Conservation (phyloP, 2,888 invertebrate genomes). For the Carcina quercana region DNA sequence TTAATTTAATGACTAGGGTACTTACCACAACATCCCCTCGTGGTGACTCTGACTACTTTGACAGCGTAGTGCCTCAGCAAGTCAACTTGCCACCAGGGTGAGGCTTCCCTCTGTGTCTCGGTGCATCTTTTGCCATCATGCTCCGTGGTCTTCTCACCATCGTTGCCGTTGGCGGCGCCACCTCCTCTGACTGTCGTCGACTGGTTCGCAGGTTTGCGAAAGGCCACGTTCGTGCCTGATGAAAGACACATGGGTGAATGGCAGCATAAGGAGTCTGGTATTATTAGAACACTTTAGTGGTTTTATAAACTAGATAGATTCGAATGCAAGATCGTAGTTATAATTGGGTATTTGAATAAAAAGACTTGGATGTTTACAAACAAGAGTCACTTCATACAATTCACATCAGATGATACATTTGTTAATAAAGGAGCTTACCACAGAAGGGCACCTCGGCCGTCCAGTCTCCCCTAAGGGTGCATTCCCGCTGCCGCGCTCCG, state of each 20-base stretch:
- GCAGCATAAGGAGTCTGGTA: too few relatives aligned
- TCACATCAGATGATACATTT: too few relatives aligned
- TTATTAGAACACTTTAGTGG: too few relatives aligned
- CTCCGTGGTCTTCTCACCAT: slow-evolving; percentile 87
- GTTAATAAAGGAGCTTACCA: too few relatives aligned
- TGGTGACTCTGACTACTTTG: slow-evolving; percentile 89
- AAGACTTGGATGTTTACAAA: too few relatives aligned
- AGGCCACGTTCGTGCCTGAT: slow-evolving; percentile 88
- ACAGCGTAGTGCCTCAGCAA: slow-evolving; percentile 88
- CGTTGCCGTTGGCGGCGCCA: slow-evolving; percentile 88
- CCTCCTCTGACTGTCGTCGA: slow-evolving; percentile 92
- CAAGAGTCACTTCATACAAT: too few relatives aligned
- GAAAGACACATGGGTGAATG: not conserved
- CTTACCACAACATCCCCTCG: slow-evolving; percentile 85
- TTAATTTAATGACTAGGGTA: too few relatives aligned
- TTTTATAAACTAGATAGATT: too few relatives aligned
- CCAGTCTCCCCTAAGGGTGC: slow-evolving; percentile 84
- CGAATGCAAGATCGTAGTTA: too few relatives aligned
- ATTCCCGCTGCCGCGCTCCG: slow-evolving; percentile 81
- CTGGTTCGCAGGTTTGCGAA: slow-evolving; percentile 91
- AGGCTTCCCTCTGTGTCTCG: slow-evolving; percentile 91
- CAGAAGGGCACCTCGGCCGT: slow-evolving; percentile 88
- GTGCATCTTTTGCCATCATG: slow-evolving; percentile 92
- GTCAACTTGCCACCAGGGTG: slow-evolving; percentile 96
- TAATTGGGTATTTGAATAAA: too few relatives aligned